phyloP scores from a whole-genome alignment of 1,140 invertebrate species.

The Camponotus pennsylvanicus region DNA sequence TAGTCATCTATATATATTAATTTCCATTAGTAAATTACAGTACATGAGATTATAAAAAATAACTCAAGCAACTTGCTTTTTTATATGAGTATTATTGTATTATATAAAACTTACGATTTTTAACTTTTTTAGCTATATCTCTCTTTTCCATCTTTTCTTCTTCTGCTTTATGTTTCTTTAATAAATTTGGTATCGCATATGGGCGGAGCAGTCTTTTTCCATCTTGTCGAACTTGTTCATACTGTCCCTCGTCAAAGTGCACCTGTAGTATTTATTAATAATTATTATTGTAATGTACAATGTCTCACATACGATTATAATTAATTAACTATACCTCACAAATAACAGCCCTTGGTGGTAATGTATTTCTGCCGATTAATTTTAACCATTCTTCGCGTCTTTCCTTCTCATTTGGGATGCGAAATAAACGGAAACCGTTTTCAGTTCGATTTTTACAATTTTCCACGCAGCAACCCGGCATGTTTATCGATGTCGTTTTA shows the following conservation, averaged over 20 bases:
- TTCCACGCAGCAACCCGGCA: neutral
- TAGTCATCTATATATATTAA: too few relatives aligned
- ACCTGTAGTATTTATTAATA: neutral
- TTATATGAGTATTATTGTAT: neutral
- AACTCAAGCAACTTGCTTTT: too few relatives aligned
- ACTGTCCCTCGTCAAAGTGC: neutral
- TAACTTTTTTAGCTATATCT: neutral
- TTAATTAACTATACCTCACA: conserved; percentile 36
- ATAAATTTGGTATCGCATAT: neutral
- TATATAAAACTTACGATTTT: neutral
- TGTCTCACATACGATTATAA: neutral
- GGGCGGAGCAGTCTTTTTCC: neutral
- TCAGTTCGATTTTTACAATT: neutral
- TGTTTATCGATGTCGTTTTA: neutral
- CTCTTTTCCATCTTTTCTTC: neutral
- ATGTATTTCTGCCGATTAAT: conserved; percentile 5
- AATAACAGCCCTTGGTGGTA: neutral
- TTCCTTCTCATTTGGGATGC: neutral
- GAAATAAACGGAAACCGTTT: neutral
- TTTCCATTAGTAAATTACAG: too few relatives aligned
- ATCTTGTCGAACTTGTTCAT: neutral
- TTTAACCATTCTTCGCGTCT: neutral
- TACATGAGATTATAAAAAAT: too few relatives aligned
- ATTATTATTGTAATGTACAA: neutral
- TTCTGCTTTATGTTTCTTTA: neutral